phyloP scores from a whole-genome alignment of 2,797 vertebrate genomes.

The Malacoraja senta region DNA sequence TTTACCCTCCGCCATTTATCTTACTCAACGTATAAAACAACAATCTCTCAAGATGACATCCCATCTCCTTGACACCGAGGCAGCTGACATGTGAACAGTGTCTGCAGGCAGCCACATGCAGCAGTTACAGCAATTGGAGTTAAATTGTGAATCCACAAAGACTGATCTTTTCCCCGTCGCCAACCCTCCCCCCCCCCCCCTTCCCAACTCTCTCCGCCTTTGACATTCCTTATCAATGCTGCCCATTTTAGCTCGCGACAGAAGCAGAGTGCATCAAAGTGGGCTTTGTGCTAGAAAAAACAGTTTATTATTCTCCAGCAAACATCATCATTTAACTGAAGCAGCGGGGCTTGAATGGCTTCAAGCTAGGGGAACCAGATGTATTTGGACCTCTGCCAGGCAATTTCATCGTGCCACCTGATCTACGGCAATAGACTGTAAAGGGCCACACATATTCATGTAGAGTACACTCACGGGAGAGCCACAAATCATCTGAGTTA shows the following conservation, averaged over 20 bases:
- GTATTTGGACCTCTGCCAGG: constrained; percentile 52
- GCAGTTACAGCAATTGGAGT: constrained; percentile 21
- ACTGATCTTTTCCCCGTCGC: not conserved
- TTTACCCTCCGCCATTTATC: constrained; percentile 24
- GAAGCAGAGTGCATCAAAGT: constrained; percentile 46
- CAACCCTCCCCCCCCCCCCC: not conserved
- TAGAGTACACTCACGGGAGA: constrained; percentile 37
- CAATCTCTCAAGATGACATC: constrained; percentile 18
- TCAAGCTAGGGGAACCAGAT: constrained; percentile 51
- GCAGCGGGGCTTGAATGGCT: constrained; percentile 44
- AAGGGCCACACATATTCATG: constrained; percentile 50
- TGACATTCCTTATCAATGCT: constrained; percentile 41
- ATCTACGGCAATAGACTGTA: constrained; percentile 51
- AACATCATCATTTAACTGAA: constrained; percentile 48
- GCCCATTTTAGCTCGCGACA: constrained; percentile 24
- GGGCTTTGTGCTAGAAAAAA: constrained; percentile 45
- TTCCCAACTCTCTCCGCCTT: not conserved
- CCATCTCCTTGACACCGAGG: constrained; percentile 24
- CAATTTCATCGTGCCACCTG: constrained; percentile 46
- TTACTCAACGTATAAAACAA: not conserved
- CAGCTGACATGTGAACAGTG: not conserved
- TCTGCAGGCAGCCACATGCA: constrained; percentile 19
- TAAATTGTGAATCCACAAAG: constrained; percentile 33
- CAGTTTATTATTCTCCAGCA: constrained; percentile 51
- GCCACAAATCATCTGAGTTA: constrained; percentile 39